A percentile compares a stretch with the other conserved stretches of the same genome.
phyloP scores from a whole-genome alignment of 2,113 vertebrate genomes.

The Cynopterus brachyotis region DNA sequence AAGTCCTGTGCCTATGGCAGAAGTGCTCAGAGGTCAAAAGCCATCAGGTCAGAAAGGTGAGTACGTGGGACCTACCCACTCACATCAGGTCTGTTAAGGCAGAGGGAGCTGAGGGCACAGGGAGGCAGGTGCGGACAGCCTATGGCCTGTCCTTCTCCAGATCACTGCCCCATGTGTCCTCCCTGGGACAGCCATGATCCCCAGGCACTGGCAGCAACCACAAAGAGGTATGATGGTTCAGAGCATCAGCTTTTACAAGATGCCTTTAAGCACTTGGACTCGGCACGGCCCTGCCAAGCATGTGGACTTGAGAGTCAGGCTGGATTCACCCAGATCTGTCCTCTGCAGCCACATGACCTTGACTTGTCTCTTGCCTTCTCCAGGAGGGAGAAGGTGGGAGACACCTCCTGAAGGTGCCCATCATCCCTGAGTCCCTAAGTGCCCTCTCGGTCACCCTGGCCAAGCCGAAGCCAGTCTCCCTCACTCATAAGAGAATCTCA shows the following conservation, averaged over 20 bases:
- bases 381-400: background rate
- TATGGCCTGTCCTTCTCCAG: rapidly evolving
- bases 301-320: background rate
- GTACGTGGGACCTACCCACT: background rate
- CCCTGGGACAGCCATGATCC: background rate
- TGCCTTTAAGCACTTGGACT: too few species aligned
- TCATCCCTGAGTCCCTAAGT: background rate
- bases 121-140: background rate
- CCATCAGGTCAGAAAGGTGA: background rate
- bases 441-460: background rate
- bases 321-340: background rate
- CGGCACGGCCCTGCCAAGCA: background rate
- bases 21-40: rapidly evolving
- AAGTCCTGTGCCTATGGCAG: background rate
- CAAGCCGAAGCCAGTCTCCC: background rate
- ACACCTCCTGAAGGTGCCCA: background rate
- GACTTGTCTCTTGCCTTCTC: background rate
- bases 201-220: background rate
- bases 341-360: background rate
- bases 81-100: background rate
- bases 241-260: background rate
- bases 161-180: rapidly evolving
- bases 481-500: rapidly evolving
- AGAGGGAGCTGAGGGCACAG: rapidly evolving
- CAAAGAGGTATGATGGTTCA: rapidly evolving